Evolutionary conservation across 92 coral and sea anemone genomes (phyloP), one percentile per base, ranked within the genome.

Genomic region (Epizoanthus illoricatus): DNA sequence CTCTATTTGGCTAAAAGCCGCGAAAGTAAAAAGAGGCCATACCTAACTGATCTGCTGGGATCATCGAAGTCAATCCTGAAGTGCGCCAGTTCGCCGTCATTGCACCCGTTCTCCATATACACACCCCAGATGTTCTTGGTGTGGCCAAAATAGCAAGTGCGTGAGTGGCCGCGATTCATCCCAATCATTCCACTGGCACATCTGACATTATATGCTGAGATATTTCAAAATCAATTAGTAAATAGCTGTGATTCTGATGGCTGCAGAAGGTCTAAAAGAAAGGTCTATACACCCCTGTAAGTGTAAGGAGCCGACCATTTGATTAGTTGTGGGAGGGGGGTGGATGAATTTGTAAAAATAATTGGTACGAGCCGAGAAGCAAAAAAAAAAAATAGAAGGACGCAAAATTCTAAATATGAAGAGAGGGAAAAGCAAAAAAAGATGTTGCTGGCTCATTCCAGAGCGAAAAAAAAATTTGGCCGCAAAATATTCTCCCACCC

Each of bases 71-170:
- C 80, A 7, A 89, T 71, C 20, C 82, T 68, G 81, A 78, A 89
- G 81, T 65, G 81, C 7, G 84, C 92, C 56, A 89, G 61, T 23
- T 89, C 86, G 49, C 89, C 92, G 43, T 89, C 88, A 66, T 89
- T 89, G 64, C 92, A 89, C 1, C 92, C 92, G 75, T 85, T 85
- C 74, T 89, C 92, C 87, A 89, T 85, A 71, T 81, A 89, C n/a
- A 89, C 67, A 17, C 86, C 92, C 57, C 84, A 89, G 40, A 89
- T 84, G 47, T 81, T 85, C 56, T 85, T 89, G 19, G 86, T 74
- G 72, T 87, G 65, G 17, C 92, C 92, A 60, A 89, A 85, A 60
- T 89, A 80, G 63, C 92, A 89, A 42, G 65, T 75, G 1, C 89
- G 80, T 1, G 84, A 88, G 16, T 73, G 47, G 5, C 91, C 88